Evolutionary conservation across 2,797 vertebrate species (phyloP).

Genomic region (Fundulus diaphanus): DNA sequence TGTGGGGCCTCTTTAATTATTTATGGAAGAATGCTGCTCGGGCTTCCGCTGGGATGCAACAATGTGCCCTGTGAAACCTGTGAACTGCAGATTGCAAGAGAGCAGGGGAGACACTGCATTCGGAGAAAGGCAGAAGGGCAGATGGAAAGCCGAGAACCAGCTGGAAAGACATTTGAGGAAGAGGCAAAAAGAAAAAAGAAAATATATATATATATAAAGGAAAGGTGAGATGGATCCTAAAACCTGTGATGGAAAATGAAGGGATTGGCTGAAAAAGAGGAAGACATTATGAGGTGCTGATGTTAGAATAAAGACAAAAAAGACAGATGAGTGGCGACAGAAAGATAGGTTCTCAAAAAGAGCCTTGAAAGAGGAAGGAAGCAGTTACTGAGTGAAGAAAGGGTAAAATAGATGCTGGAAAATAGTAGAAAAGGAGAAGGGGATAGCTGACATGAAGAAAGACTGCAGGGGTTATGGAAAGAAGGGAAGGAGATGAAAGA

Average conservation of each 20-base stretch:
- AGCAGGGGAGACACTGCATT: constrained; percentile 41
- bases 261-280: neutral
- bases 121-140: constrained; percentile 27
- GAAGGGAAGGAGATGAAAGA: neutral
- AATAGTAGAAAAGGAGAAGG: neutral
- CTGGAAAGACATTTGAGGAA: constrained; percentile 14
- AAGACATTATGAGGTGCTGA: neutral
- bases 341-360: constrained; percentile 7
- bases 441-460: neutral
- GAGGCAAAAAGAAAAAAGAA: too few relatives aligned
- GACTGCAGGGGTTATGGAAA: neutral
- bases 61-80: constrained; percentile 74
- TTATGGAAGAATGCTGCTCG: constrained; percentile 77
- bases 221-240: constrained; percentile 15
- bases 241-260: constrained; percentile 4
- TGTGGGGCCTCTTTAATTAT: constrained; percentile 81
- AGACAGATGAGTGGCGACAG: constrained; percentile 2
- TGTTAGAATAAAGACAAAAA: neutral
- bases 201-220: neutral
- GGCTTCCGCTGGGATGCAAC: constrained; percentile 79
- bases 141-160: constrained; percentile 22
- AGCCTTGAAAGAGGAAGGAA: constrained; percentile 9
- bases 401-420: neutral
- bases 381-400: neutral
- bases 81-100: constrained; percentile 57